A percentile compares a stretch with the other conserved stretches of the same genome.
These are phyloP conservation scores for Champsocephalus esox DNA, from an alignment of 2,797 vertebrate genomes.

Conservation along the genomic window DNA sequence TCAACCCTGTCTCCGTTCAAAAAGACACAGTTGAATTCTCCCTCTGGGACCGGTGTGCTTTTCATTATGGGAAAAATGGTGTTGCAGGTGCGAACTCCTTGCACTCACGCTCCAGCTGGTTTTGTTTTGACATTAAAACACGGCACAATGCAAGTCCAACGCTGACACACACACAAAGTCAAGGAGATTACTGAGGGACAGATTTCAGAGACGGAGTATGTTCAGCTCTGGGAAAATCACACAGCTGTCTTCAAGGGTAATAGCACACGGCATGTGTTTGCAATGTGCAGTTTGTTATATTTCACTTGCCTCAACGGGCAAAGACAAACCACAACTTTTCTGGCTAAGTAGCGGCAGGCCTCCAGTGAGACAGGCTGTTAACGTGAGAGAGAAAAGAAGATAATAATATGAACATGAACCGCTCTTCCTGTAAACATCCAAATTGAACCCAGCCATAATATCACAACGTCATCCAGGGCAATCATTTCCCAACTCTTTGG, in stretches of 20 bases:
- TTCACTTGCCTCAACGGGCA: conserved; percentile 9
- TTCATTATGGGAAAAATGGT: conserved; percentile 69
- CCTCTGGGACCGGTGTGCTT: conserved; percentile 59
- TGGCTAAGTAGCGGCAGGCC: conserved; percentile 16
- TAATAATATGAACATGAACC: conserved; percentile 10
- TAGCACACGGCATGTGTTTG: conserved; percentile 5
- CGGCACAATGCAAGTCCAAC: conserved; percentile 8
- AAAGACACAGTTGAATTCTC: conserved; percentile 29
- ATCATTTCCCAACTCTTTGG: neutral
- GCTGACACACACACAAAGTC: conserved; percentile 2
- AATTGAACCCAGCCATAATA: conserved; percentile 10
- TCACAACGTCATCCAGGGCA: neutral
- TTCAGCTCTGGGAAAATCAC: conserved; percentile 23
- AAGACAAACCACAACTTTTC: conserved; percentile 29
- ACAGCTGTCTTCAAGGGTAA: conserved; percentile 47
- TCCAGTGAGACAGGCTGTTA: conserved; percentile 15
- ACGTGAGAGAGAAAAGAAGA: conserved; percentile 21
- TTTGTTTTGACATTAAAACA: conserved; percentile 62
- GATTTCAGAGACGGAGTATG: conserved; percentile 15
- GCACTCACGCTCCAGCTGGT: conserved; percentile 59
- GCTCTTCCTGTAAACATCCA: conserved; percentile 4
- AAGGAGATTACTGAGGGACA: conserved; percentile 22
- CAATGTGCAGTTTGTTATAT: conserved; percentile 14
- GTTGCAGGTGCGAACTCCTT: conserved; percentile 74
- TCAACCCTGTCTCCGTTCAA: conserved; percentile 44